phyloP scores from a whole-genome alignment of 2,797 vertebrate species.

The Balearica regulorum region DNA sequence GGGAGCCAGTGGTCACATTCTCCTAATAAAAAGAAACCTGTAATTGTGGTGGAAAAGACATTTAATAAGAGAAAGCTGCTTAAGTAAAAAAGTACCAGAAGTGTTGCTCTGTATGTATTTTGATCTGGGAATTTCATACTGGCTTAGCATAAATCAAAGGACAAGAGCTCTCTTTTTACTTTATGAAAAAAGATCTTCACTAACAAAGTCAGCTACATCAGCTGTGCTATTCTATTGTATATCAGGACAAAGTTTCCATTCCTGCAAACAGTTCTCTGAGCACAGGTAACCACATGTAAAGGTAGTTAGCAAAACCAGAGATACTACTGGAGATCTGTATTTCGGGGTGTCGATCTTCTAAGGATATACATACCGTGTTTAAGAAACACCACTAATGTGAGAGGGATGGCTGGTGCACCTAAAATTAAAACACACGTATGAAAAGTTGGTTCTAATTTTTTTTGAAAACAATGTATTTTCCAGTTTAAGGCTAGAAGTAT shows the following conservation, averaged over 20 bases:
- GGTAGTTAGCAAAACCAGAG: not conserved
- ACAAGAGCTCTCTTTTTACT: not conserved
- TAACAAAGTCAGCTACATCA: not conserved
- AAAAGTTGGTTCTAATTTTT: not conserved
- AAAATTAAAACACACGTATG: not conserved
- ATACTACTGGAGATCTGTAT: not conserved
- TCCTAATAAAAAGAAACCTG: constrained; percentile 28
- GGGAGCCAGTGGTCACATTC: constrained; percentile 13
- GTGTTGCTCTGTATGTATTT: not conserved
- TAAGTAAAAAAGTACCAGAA: not conserved
- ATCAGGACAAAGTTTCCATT: not conserved
- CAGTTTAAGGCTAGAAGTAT: not conserved
- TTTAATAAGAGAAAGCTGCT: constrained; percentile 1
- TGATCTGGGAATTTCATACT: not conserved
- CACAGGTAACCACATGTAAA: not conserved
- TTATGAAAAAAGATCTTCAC: not conserved
- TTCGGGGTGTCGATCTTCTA: not conserved
- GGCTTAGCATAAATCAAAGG: not conserved
- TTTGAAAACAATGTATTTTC: not conserved
- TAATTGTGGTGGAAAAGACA: constrained; percentile 17
- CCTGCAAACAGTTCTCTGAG: not conserved
- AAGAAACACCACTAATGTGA: not conserved
- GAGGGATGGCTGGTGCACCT: not conserved
- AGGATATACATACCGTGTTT: not conserved
- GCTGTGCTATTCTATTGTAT: not conserved